A percentile compares a stretch with the other conserved stretches of the same genome.
Conservation (phyloP, 1,140 invertebrate genomes). For the Pissodes strobi region DNA sequence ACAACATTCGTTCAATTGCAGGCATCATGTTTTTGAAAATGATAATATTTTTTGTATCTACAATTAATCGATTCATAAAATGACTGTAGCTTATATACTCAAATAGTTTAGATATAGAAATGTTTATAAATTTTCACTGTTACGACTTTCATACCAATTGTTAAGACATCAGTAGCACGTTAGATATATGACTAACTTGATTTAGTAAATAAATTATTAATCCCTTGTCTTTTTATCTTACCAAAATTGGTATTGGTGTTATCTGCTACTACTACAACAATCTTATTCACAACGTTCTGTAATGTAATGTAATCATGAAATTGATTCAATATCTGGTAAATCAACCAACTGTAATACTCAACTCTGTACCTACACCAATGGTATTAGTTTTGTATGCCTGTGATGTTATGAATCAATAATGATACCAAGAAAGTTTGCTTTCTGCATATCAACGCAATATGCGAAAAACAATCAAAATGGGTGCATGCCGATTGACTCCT, state of each 20-base stretch:
- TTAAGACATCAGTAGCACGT: constrained; percentile 8
- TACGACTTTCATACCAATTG: constrained; percentile 15
- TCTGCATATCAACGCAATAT: too few relatives aligned
- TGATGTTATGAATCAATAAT: too few relatives aligned
- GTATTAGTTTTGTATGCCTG: too few relatives aligned
- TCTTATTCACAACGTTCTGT: constrained; percentile 31
- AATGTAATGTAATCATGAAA: constrained; percentile 17
- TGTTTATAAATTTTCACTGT: constrained; percentile 16
- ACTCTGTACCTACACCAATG: background rate
- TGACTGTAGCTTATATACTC: constrained; percentile 11
- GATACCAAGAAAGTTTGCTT: too few relatives aligned
- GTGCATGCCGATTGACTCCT: too few relatives aligned
- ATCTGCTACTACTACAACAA: constrained; percentile 46
- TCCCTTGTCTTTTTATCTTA: too few relatives aligned
- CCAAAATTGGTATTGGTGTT: constrained; percentile 46
- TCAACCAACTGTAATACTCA: background rate
- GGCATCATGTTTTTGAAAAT: constrained; percentile 42
- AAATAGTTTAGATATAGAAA: constrained; percentile 22
- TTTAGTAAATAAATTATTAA: too few relatives aligned
- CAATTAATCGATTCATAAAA: constrained; percentile 44
- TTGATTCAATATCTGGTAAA: background rate
- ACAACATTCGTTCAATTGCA: constrained; percentile 35
- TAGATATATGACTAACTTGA: too few relatives aligned
- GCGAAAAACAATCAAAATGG: too few relatives aligned
- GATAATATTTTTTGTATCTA: constrained; percentile 33